Evolutionary conservation across 2,888 invertebrate species (phyloP), one percentile per base, ranked within the genome.

Genomic region (Oeneis ivallda): DNA sequence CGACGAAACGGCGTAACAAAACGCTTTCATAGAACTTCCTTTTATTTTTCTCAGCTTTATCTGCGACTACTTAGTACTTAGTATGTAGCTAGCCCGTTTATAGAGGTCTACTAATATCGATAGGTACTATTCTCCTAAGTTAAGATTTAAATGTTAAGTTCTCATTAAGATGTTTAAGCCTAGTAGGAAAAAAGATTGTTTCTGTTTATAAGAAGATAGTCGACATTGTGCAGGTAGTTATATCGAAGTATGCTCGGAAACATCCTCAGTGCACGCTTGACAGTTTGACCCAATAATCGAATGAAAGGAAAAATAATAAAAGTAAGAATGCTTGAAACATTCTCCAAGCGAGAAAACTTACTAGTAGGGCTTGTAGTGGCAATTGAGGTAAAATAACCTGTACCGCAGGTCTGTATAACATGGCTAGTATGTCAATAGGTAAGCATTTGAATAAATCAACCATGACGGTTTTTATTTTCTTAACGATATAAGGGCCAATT

Each of bases 361-460:
- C 50, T 64, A 61, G 47, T 63, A 39, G 45, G 17, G 60, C 63
- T 43, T 57, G 37, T 61, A 62, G 66, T 64, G 60, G 66, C 66
- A 47, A 53, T 61, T 47, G 57, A 63, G 41, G 56, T 63, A 26
- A 66, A 56, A 66, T 66, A 50, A 58, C 56, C 43, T 10, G 62
- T n/a, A 41, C 39, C 10, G 81, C 79, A 81, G 83, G 39, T 56
- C n/a, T 37, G 53, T 19, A 19, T 39, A 0, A 83, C 80, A 78
- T 79, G 74, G 73, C 75, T 76, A 73, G 67, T 72, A 67, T 86
- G 86, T 86, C 84, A 86, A 78, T 81, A 82, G 83, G 85, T 85
- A 84, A 82, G 81, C 82, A 79, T 82, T 82, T 80, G 79, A 83
- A 85, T 84, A 87, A 85, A 83, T 85, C 81, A 83, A 78, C 66